phyloP scores from a whole-genome alignment of 2,888 invertebrate species.

The Dusona sp. region DNA sequence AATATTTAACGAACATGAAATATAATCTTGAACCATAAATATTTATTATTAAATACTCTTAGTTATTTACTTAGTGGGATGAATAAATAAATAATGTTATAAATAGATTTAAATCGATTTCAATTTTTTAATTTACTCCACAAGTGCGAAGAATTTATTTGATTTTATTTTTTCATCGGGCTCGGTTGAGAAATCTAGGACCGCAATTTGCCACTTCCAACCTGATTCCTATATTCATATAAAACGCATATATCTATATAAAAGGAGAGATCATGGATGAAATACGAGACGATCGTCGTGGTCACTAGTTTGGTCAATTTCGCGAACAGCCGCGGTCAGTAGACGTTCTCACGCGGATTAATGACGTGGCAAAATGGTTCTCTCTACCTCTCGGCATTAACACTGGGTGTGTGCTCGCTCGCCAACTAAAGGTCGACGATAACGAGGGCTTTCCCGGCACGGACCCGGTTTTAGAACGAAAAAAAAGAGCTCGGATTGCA shows the following conservation, averaged over 20 bases:
- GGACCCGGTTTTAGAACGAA: conserved; percentile 27
- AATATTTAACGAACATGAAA: neutral
- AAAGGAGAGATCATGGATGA: conserved; percentile 22
- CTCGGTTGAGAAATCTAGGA: neutral
- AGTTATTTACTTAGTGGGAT: neutral
- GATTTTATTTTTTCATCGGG: neutral
- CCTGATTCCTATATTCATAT: neutral
- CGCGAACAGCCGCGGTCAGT: conserved; percentile 59
- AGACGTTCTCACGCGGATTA: conserved; percentile 67
- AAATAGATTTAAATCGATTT: neutral
- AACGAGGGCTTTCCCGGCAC: conserved; percentile 67
- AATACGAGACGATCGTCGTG: conserved; percentile 59
- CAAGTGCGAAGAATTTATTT: neutral
- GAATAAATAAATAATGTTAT: neutral
- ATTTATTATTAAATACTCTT: neutral
- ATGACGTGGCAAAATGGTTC: conserved; percentile 69
- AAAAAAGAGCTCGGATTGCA: conserved; percentile 70
- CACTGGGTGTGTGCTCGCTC: conserved; percentile 32
- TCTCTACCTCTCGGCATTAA: conserved; percentile 45
- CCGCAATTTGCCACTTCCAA: neutral
- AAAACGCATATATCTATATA: neutral
- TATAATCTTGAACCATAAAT: neutral
- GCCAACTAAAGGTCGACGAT: conserved; percentile 60
- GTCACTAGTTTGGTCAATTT: conserved; percentile 66
- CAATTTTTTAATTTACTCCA: no score